Conservation (phyloP, 30 jellyfish, hydroid and myxozoan genomes). For the Pelagia noctiluca region DNA sequence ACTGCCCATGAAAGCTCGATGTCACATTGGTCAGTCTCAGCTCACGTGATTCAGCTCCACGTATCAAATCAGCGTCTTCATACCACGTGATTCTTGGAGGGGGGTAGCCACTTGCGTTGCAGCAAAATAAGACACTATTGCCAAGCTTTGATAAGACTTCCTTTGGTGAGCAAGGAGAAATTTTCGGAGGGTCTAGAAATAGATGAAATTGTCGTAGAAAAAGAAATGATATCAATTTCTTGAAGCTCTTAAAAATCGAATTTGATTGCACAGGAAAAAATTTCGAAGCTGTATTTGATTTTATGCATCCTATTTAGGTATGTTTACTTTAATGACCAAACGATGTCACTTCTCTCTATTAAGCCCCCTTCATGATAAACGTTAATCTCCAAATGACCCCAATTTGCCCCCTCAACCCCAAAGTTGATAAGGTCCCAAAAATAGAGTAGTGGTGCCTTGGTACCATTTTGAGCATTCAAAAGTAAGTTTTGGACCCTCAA, state of each 20-base stretch:
- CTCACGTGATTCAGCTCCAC: background rate
- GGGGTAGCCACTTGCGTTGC: slow-evolving; percentile 87
- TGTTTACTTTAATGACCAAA: too few species aligned
- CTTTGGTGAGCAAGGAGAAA: slow-evolving; percentile 41
- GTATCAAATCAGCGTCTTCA: slow-evolving; percentile 2
- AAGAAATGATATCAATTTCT: background rate
- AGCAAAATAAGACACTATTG: slow-evolving; percentile 26
- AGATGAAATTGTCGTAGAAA: background rate
- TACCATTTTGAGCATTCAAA: too few species aligned
- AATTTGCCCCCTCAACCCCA: background rate
- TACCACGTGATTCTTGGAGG: slow-evolving; percentile 79
- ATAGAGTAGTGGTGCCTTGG: too few species aligned
- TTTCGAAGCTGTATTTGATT: background rate
- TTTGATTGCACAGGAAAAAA: background rate
- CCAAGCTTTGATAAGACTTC: slow-evolving; percentile 64
- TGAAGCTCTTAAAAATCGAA: background rate
- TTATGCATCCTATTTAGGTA: background rate
- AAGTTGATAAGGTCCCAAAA: background rate
- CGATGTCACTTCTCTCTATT: background rate
- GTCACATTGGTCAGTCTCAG: slow-evolving; percentile 42
- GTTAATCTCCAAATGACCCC: background rate
- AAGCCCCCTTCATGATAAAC: background rate
- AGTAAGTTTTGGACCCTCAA: background rate
- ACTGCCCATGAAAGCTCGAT: slow-evolving; percentile 88
- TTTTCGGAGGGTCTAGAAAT: slow-evolving; percentile 83